These are phyloP conservation scores for Hystrix cristata DNA, from an alignment of 2,113 vertebrate species.

Conservation along the genomic window DNA sequence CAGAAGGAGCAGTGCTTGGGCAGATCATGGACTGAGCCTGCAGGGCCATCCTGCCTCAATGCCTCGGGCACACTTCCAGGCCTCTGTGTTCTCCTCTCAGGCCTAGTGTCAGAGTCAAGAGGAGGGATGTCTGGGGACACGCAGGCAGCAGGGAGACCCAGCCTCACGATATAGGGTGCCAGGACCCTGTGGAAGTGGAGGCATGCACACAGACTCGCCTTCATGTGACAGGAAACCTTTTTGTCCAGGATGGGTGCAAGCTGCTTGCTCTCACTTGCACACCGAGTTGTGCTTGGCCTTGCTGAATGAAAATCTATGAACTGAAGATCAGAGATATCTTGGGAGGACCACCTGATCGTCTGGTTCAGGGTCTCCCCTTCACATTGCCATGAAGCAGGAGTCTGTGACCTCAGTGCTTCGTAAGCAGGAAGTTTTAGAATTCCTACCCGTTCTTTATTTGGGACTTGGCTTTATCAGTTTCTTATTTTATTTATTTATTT, in stretches of 20 bases:
- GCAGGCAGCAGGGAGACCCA: no score
- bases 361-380: neutral
- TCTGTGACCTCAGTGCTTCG: neutral
- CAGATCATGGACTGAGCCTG: neutral
- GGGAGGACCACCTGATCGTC: neutral
- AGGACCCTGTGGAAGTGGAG: no score
- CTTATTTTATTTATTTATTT: no score
- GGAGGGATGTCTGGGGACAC: neutral
- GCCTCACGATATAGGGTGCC: no score
- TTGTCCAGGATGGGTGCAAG: rapidly evolving
- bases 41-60: no score
- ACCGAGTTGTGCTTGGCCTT: neutral
- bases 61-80: neutral
- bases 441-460: neutral
- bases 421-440: neutral
- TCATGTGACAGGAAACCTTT: neutral
- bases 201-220: neutral
- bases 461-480: neutral
- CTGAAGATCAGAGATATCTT: neutral
- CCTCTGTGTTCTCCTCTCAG: neutral
- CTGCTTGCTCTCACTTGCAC: neutral
- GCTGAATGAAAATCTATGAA: neutral
- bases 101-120: neutral
- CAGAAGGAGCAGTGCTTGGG: neutral
- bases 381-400: neutral